Evolutionary conservation across 1,140 invertebrate species (phyloP).

Genomic region (Idris sp.): DNA sequence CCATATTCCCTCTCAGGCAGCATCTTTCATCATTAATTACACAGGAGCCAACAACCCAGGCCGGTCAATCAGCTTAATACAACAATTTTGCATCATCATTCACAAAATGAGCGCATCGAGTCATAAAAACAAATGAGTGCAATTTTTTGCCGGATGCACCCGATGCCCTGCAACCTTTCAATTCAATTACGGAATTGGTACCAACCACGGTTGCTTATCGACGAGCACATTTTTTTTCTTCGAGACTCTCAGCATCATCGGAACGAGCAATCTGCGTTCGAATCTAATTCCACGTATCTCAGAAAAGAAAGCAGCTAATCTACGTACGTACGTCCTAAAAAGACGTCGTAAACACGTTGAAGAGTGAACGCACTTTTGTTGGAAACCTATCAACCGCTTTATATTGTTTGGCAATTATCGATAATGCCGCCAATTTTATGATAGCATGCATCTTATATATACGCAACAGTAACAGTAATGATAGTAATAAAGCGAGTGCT

Average conservation of each 20-base stretch:
- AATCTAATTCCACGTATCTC: conserved; percentile 31
- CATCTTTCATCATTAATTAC: conserved; percentile 45
- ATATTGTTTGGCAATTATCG: conserved; percentile 61
- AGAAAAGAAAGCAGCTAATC: conserved; percentile 49
- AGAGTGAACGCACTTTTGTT: conserved; percentile 27
- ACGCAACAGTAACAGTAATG: conserved; percentile 61
- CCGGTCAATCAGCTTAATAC: conserved; percentile 43
- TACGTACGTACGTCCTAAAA: conserved; percentile 39
- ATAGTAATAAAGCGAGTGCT: conserved; percentile 58
- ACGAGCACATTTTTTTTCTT: conserved; percentile 9
- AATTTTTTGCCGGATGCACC: conserved; percentile 23
- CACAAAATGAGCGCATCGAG: conserved; percentile 25
- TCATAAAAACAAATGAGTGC: conserved; percentile 19
- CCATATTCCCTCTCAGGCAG: neutral
- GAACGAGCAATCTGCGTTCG: conserved; percentile 19
- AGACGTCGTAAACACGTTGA: conserved; percentile 48
- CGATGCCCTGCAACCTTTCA: conserved; percentile 29
- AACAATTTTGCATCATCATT: conserved; percentile 39
- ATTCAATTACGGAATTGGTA: conserved; percentile 44
- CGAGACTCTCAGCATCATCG: conserved; percentile 13
- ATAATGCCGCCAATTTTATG: conserved; percentile 59
- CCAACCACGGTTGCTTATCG: conserved; percentile 28
- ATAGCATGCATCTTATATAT: conserved; percentile 52
- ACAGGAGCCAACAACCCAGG: neutral
- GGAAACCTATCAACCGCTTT: conserved; percentile 45